Percentiles rank a stretch among this genome's conserved stretches.
phyloP scores from a whole-genome alignment of 1,140 invertebrate species.

The Ips nitidus region DNA sequence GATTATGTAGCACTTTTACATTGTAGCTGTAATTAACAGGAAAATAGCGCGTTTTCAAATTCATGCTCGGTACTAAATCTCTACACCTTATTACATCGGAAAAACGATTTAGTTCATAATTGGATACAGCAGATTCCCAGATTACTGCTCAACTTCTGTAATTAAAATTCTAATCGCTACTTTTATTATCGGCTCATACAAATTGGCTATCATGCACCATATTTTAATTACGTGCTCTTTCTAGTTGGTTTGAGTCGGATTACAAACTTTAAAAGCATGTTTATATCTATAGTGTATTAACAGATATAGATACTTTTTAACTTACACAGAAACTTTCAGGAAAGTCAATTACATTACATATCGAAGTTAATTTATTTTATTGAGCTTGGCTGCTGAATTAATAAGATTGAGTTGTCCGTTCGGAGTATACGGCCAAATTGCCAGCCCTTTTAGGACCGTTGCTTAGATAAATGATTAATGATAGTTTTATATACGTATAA shows the following conservation, averaged over 20 bases:
- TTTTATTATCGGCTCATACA: slow-evolving; percentile 35
- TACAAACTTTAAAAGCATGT: neutral
- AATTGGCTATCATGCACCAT: slow-evolving; percentile 20
- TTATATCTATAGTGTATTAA: too few relatives aligned
- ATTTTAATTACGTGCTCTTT: neutral
- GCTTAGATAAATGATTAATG: slow-evolving; percentile 3
- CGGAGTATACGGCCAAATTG: neutral
- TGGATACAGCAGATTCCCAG: slow-evolving; percentile 30
- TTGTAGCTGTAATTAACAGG: slow-evolving; percentile 28
- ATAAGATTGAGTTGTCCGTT: neutral
- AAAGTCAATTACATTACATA: too few relatives aligned
- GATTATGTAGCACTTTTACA: slow-evolving; percentile 29
- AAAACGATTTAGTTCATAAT: slow-evolving; percentile 35
- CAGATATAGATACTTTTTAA: too few relatives aligned
- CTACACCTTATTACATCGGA: slow-evolving; percentile 27
- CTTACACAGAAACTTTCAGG: too few relatives aligned
- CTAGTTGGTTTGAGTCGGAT: neutral
- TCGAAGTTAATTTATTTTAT: too few relatives aligned
- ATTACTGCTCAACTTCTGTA: slow-evolving; percentile 31
- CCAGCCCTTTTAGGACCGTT: neutral
- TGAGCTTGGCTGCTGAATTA: neutral
- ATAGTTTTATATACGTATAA: neutral
- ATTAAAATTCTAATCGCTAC: slow-evolving; percentile 29
- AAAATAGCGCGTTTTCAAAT: slow-evolving; percentile 17
- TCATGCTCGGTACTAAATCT: slow-evolving; percentile 31